Percentiles rank a stretch among this genome's conserved stretches.
Conservation (phyloP, 2,797 vertebrate genomes). For the Sarcophilus harrisii region DNA sequence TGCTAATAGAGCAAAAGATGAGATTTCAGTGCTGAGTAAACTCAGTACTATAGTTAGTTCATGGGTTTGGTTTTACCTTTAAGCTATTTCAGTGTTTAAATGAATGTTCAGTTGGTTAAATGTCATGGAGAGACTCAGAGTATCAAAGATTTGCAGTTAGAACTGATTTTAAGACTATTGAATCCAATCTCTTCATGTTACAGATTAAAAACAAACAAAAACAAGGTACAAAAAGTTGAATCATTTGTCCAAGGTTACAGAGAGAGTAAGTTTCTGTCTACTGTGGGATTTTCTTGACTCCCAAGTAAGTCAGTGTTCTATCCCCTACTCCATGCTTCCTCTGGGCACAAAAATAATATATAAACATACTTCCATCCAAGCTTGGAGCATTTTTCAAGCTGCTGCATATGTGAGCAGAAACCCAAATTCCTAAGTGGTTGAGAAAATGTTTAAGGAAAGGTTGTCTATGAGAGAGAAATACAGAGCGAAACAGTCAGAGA, state of each 20-base stretch:
- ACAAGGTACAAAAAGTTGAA: neutral
- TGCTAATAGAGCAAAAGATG: neutral
- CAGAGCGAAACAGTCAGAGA: too few relatives aligned
- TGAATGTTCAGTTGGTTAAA: neutral
- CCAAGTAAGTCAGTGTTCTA: neutral
- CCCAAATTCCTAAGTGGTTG: neutral
- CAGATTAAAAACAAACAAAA: neutral
- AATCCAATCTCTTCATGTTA: neutral
- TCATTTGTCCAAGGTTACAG: neutral
- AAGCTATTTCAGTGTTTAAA: neutral
- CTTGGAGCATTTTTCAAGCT: neutral
- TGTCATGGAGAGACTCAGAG: neutral
- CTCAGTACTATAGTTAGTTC: neutral
- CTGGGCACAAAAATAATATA: neutral
- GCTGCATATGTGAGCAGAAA: neutral
- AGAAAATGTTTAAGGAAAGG: neutral
- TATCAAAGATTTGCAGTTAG: neutral
- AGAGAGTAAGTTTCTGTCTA: neutral
- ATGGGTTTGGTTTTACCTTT: neutral
- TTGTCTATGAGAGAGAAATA: neutral
- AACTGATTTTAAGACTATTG: neutral
- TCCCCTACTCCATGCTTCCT: neutral
- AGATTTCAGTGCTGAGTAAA: neutral
- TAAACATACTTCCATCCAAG: neutral
- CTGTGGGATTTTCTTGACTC: neutral